These are phyloP conservation scores for Stegana nigrithorax DNA, from an alignment of 2,888 invertebrate genomes.

Conservation along the genomic window DNA sequence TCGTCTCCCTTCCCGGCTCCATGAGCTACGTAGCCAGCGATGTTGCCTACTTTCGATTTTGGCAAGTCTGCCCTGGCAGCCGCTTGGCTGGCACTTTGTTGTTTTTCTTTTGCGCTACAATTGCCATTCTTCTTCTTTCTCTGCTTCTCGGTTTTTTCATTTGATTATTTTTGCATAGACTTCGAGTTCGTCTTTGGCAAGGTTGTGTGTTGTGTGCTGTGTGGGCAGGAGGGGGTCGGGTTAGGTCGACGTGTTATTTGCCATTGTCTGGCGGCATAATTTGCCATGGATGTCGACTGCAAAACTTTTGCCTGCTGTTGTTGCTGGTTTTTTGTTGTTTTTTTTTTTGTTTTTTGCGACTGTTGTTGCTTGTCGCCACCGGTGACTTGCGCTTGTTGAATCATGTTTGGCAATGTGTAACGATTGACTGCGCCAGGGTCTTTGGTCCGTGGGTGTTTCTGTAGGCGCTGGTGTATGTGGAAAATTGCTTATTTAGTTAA, in stretches of 20 bases:
- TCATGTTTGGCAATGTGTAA: constrained; percentile 16
- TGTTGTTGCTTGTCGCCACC: not conserved
- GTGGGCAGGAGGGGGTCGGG: not conserved
- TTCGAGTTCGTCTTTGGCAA: not conserved
- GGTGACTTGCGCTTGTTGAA: constrained; percentile 7
- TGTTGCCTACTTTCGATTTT: constrained; percentile 55
- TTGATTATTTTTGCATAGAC: constrained; percentile 53
- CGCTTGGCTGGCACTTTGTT: not conserved
- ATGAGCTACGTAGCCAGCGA: constrained; percentile 43
- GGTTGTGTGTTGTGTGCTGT: no score
- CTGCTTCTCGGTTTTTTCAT: constrained; percentile 36
- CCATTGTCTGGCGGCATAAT: constrained; percentile 49
- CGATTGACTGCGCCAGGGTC: constrained; percentile 3
- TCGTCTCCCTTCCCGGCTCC: not conserved
- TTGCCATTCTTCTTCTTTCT: constrained; percentile 23
- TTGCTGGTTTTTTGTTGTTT: constrained; percentile 43
- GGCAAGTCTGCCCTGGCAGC: constrained; percentile 14
- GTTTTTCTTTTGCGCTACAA: not conserved
- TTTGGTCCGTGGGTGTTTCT: not conserved
- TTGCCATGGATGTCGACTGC: no score
- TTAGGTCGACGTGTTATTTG: constrained; percentile 26
- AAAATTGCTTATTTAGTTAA: constrained; percentile 19
- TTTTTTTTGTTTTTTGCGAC: no score
- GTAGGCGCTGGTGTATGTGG: not conserved
- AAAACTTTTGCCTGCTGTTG: no score